A percentile compares a stretch with the other conserved stretches of the same genome.
phyloP scores from a whole-genome alignment of 2,113 vertebrate genomes.

The Calonectris borealis region DNA sequence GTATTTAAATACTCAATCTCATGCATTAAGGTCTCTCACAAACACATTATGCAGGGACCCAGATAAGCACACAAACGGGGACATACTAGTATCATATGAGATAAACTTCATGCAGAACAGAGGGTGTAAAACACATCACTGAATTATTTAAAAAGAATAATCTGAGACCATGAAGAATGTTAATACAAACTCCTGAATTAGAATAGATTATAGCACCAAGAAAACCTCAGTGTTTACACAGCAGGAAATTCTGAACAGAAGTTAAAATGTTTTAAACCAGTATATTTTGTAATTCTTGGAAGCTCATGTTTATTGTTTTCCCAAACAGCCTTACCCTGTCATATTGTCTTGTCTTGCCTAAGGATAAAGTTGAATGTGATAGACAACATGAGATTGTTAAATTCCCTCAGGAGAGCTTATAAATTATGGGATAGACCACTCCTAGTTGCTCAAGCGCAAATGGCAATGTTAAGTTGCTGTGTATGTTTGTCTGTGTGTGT shows the following conservation, averaged over 20 bases:
- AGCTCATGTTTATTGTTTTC: background rate
- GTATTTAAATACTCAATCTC: background rate
- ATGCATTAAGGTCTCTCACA: background rate
- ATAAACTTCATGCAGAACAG: background rate
- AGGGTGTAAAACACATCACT: background rate
- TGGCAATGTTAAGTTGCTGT: background rate
- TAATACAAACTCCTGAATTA: background rate
- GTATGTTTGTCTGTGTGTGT: background rate
- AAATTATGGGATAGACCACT: background rate
- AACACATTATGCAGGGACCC: background rate
- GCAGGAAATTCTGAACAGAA: background rate
- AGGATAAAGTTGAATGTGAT: background rate
- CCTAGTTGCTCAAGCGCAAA: background rate
- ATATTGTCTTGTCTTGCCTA: background rate
- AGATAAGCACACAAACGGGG: background rate
- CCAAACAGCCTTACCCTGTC: background rate
- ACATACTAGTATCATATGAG: background rate
- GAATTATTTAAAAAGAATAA: background rate
- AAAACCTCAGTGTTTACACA: background rate
- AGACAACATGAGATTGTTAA: background rate
- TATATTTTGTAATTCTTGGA: background rate
- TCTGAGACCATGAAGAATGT: background rate
- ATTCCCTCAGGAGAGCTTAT: background rate
- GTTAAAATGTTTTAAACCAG: background rate
- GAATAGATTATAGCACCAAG: background rate